Evolutionary conservation across 2,113 vertebrate genomes (phyloP), one percentile per base, ranked within the genome.

Genomic region (Coptodon bakossiorum): DNA sequence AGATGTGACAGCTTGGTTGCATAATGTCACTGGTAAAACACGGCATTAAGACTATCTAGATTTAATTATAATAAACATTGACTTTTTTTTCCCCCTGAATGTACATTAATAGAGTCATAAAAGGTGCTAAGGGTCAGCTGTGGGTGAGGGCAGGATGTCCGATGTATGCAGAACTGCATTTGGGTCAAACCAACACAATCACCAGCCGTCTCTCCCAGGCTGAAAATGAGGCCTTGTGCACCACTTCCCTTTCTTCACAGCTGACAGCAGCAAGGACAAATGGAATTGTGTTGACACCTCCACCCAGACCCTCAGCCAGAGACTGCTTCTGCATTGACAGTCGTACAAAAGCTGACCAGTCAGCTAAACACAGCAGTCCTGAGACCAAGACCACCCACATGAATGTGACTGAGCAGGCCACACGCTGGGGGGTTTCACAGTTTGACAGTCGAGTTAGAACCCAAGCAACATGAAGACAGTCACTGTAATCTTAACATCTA

Each of bases 191-290:
- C 31, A 29, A 79, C 89, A 79, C 81, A 85, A 86, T 92, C 63
- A 11, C 27, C 57, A 59, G 83, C 78, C 43, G 7, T 87, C 90
- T 86, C 78, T 79, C 86, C 89, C 86, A 45, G 63, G 68, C 57
- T 66, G 90, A 96, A 94, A 95, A 94, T 88, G 84, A 89, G 81
- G 86, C 83, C 93, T 87, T 85, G 92, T 91, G 34, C 61, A 38
- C 89, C 82, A 36, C 89, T 89, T 93, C 90, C 88, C 84, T 93
- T 96, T 94, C 93, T 95, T 91, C 84, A 82, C 91, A 93, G 94
- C 91, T 94, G 94, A 95, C 95, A 95, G 90, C 87, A 56, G 85
- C 88, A 17, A 24, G 91, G 90, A 95, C 95, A 96, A 96, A 95
- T 95, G 93, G 94, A 89, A 89, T 89, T 89, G 90, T 87, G 91